Evolutionary conservation across 2,888 invertebrate species (phyloP), one percentile per base, ranked within the genome.

Genomic region (Xestia sexstrigata): DNA sequence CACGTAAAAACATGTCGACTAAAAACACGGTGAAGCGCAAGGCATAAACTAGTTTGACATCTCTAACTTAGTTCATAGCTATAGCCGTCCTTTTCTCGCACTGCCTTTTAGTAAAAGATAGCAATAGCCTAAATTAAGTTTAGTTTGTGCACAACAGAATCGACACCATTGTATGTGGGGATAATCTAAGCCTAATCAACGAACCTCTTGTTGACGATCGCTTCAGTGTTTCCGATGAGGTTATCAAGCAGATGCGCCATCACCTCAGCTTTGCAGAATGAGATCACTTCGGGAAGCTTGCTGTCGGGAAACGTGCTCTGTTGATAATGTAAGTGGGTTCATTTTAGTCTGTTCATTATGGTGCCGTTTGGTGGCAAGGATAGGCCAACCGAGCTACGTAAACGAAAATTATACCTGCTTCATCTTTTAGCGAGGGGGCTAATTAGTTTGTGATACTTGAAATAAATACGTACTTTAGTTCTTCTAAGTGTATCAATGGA

Each of bases 231-330:
- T 0, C 93, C 94, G 0, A 90, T 89, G n/a, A 96, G 91, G 68
- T 93, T 98, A 74, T 98, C 98, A 71, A 97, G 94, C n/a, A 98
- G 97, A 86, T 98, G 98, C 45, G 97, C 96, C 47, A 98, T 89
- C 77, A 99, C 98, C 94, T 99, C 99, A 63, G 97, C 96, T 91
- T 98, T 98, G 92, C 99, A 99, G 95, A 98, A 98, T 9, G 97
- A 93, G 70, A 99, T 97, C 17, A 98, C 99, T 91, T 98, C 98
- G 4, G 97, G 97, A 70, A 98, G 96, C 95, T 99, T 99, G 69
- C 97, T 97, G 13, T 97, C 96, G 0, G 99, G 98, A 94, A 99
- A 99, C 0, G 98, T 98, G 79, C 97, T 97, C 97, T 98, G 93
- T 83, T 93, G 93, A 70, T 78, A 85, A 81, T 26, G 68, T 68